Evolutionary conservation across 2,797 vertebrate species (phyloP), one percentile per base, ranked within the genome.

Genomic region (Adelosebastes latens): DNA sequence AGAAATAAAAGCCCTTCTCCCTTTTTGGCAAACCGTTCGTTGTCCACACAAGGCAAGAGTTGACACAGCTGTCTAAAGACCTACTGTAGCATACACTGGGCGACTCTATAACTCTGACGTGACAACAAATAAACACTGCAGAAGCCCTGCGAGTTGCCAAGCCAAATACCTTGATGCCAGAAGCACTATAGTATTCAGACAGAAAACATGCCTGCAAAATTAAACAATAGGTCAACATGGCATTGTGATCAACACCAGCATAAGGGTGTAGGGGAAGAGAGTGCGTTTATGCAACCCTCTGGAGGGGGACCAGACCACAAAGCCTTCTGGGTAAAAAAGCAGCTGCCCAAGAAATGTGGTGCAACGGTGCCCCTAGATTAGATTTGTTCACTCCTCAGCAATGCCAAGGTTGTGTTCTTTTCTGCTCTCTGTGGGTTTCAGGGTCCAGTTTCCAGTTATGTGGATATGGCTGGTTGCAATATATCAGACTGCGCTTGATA

Each of bases 181-280:
- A 88, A 81, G 66, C 69, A 52, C 81, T 80, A 72, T 72, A 80
- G 87, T 74, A 77, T 86, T 92, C 84, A 92, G 91, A 94, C 92
- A 84, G 91, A 92, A 94, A 93, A 95, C 92, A 95, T 89, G 91
- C 88, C 91, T 88, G 85, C 80, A 79, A 91, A 93, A 94, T 92
- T 89, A 93, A 95, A 95, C 95, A 95, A 94, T 94, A 93, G 95
- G 92, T 95, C 94, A 96, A 91, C 80, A 88, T 92, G 92, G 90
- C 92, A 91, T 76, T 68, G 72, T 85, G 90, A 93, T 93, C 89
- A 88, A 90, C 90, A 90, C 87, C 88, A 92, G 88, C 85, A 72
- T 81, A 67, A 73, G 77, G 83, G 72, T 22, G 58, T 52, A 81
- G 75, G 75, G 81, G 83, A 80, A 80, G 84, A 79, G 79, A 85